Evolutionary conservation across 2,797 vertebrate species (phyloP).

Genomic region (Danio choprae): DNA sequence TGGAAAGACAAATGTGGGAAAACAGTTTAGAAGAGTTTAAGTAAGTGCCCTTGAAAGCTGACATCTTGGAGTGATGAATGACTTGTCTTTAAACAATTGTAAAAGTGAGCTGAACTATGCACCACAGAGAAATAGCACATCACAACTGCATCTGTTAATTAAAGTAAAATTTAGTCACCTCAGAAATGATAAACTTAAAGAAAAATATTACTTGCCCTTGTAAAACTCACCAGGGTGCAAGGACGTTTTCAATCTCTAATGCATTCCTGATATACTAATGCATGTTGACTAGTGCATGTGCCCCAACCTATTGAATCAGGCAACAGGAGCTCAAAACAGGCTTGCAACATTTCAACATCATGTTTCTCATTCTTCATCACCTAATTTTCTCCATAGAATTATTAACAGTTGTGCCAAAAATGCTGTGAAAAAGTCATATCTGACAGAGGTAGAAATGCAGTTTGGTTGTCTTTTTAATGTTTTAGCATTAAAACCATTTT

Average conservation of each 20-base stretch:
- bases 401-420: not conserved
- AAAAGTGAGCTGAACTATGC: slow-evolving; percentile 36
- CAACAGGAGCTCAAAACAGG: not conserved
- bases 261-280: not conserved
- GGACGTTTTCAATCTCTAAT: not conserved
- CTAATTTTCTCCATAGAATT: not conserved
- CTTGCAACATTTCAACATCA: not conserved
- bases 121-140: slow-evolving; percentile 2
- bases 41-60: slow-evolving; percentile 42
- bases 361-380: not conserved
- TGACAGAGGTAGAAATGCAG: not conserved
- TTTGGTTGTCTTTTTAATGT: slow-evolving; percentile 7
- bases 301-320: not conserved
- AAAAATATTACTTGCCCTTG: not conserved
- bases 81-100: slow-evolving; percentile 35
- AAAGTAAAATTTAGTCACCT: not conserved
- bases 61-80: slow-evolving; percentile 40
- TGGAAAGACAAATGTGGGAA: slow-evolving; percentile 32
- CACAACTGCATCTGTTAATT: slow-evolving; percentile 16
- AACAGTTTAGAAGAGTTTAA: slow-evolving; percentile 25
- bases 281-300: not conserved
- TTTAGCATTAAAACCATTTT: slow-evolving; percentile 10
- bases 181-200: not conserved
- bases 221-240: not conserved
- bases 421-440: not conserved